Evolutionary conservation across 2,888 invertebrate species (phyloP).

Genomic region (Melinaea marsaeus): DNA sequence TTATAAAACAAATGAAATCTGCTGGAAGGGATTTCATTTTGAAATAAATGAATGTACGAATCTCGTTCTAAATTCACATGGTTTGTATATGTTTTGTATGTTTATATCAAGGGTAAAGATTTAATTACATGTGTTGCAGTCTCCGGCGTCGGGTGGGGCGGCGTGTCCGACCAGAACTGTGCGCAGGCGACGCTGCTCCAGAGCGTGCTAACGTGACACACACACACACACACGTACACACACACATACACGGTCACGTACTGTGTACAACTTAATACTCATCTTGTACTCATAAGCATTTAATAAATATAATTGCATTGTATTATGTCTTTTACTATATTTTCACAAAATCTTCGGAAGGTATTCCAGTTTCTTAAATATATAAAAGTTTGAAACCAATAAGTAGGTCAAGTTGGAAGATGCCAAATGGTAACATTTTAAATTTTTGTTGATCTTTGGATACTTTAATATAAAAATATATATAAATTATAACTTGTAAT

Average conservation of each 20-base stretch:
- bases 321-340: neutral
- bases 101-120: neutral
- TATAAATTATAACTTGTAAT: no score
- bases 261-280: slow-evolving; percentile 19
- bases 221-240: neutral
- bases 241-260: neutral
- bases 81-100: neutral
- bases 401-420: no score
- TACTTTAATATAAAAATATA: no score
- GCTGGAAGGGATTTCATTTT: no score
- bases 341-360: neutral
- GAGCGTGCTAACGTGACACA: slow-evolving; percentile 45
- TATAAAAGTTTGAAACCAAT: no score
- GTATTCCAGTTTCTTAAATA: neutral
- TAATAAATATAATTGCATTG: slow-evolving; percentile 16
- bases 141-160: slow-evolving; percentile 79
- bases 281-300: slow-evolving; percentile 11
- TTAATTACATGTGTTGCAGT: slow-evolving; percentile 46
- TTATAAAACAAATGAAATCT: no score
- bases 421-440: no score
- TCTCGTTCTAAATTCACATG: no score
- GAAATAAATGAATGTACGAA: no score
- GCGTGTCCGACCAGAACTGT: slow-evolving; percentile 79
- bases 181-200: slow-evolving; percentile 79
- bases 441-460: no score